Percentiles rank a stretch among this genome's conserved stretches.
These are phyloP conservation scores for Eupithecia vulgata DNA, from an alignment of 2,888 invertebrate species.

Conservation along the genomic window DNA sequence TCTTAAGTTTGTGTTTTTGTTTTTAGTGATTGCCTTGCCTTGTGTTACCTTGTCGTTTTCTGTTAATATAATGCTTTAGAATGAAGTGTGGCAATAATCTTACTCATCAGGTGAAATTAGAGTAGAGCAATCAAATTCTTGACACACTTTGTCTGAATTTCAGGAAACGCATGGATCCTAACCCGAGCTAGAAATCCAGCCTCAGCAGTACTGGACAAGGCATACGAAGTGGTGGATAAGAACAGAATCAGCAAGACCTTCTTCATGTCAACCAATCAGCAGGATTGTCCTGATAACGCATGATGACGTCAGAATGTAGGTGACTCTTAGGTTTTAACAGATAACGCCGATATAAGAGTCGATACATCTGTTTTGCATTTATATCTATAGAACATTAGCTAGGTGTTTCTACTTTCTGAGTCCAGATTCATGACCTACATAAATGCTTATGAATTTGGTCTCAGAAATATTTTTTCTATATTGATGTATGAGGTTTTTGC, in stretches of 20 bases:
- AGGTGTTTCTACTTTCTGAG: conserved; percentile 31
- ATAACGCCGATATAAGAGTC: background rate
- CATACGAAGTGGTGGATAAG: conserved; percentile 83
- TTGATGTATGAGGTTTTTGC: background rate
- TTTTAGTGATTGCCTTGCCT: too few relatives aligned
- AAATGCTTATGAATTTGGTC: conserved; percentile 57
- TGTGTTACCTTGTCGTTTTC: too few relatives aligned
- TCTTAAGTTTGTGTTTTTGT: too few relatives aligned
- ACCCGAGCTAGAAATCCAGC: conserved; percentile 85
- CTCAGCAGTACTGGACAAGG: conserved; percentile 82
- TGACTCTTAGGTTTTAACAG: background rate
- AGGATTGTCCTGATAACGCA: conserved; percentile 71
- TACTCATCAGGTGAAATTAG: background rate
- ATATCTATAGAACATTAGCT: conserved; percentile 13
- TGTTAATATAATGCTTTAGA: background rate
- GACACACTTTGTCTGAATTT: background rate
- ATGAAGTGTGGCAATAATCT: background rate
- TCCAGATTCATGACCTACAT: conserved; percentile 57
- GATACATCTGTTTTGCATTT: conserved; percentile 32
- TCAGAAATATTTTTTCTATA: conserved; percentile 15
- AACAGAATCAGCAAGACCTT: conserved; percentile 83
- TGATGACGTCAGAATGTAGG: background rate
- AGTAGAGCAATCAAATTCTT: background rate
- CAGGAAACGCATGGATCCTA: conserved; percentile 85
- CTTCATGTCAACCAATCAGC: conserved; percentile 86